Percentiles rank a stretch among this genome's conserved stretches.
Conservation (phyloP, 1,140 invertebrate species). For the Gryllus bimaculatus region DNA sequence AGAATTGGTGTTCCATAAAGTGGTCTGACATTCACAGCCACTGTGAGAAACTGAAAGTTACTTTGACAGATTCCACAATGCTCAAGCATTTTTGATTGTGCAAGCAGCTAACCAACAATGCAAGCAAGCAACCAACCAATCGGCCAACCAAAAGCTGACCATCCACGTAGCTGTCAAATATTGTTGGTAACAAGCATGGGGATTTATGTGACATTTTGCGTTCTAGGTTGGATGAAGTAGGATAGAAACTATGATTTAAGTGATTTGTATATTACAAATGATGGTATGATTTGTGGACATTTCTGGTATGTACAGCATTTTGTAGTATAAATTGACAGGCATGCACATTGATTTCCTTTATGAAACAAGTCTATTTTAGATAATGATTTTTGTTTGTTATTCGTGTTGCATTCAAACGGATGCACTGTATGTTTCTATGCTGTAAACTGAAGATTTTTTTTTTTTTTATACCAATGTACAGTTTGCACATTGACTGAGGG, state of each 20-base stretch:
- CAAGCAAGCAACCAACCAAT: neutral
- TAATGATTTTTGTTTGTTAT: neutral
- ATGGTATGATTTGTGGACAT: constrained; percentile 6
- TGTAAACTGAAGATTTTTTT: neutral
- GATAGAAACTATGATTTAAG: constrained; percentile 6
- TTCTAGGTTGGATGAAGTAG: constrained; percentile 9
- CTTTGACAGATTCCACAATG: neutral
- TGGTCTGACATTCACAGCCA: constrained; percentile 20
- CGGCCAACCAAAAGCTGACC: neutral
- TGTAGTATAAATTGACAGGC: constrained; percentile 10
- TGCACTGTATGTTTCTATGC: neutral
- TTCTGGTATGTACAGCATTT: constrained; percentile 15
- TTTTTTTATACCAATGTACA: neutral
- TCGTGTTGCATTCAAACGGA: neutral
- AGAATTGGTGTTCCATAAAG: constrained; percentile 26
- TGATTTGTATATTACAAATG: constrained; percentile 11
- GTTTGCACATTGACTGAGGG: neutral
- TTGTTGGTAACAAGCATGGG: constrained; percentile 19
- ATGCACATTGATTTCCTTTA: constrained; percentile 8
- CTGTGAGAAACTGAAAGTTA: constrained; percentile 1
- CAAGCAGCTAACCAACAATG: neutral
- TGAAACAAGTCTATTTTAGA: neutral
- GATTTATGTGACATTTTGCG: constrained; percentile 13
- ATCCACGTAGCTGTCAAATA: constrained; percentile 15
- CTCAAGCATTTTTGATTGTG: neutral